These are phyloP conservation scores for Pocota personata DNA, from an alignment of 2,888 invertebrate species.

Conservation along the genomic window DNA sequence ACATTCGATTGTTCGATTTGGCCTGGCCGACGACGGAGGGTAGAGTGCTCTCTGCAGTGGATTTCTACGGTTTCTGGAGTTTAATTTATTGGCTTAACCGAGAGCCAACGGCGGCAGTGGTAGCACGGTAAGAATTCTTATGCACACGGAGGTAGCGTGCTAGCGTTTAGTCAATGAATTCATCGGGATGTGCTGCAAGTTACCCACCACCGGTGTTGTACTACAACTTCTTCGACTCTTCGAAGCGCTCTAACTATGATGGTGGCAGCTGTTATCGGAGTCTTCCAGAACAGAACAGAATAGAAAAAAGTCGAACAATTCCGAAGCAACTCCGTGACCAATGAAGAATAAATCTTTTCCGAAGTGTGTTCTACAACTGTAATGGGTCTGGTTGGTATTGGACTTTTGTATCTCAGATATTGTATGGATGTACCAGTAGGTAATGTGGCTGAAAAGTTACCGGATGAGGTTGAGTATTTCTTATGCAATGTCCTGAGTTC, in stretches of 20 bases:
- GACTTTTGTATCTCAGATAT: constrained; percentile 26
- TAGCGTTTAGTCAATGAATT: constrained; percentile 69
- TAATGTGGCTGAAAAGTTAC: constrained; percentile 5
- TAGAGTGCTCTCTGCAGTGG: constrained; percentile 37
- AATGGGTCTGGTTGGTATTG: constrained; percentile 46
- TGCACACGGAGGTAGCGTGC: background rate
- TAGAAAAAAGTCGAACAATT: constrained; percentile 12
- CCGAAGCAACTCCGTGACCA: constrained; percentile 61
- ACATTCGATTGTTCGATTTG: constrained; percentile 64
- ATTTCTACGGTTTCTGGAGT: constrained; percentile 63
- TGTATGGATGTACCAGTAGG: background rate
- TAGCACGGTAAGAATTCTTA: constrained; percentile 13
- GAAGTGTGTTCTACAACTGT: constrained; percentile 58
- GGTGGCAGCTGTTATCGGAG: constrained; percentile 69
- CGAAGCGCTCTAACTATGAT: constrained; percentile 44
- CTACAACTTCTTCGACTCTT: constrained; percentile 34
- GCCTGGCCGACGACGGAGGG: background rate
- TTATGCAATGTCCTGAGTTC: background rate
- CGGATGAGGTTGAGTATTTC: background rate
- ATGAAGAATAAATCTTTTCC: constrained; percentile 67
- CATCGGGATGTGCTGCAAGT: constrained; percentile 52
- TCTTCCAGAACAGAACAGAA: constrained; percentile 37
- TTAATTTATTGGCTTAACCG: constrained; percentile 66
- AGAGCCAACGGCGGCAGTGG: constrained; percentile 33
- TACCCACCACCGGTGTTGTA: constrained; percentile 12